Evolutionary conservation across 2,888 invertebrate genomes (phyloP), one percentile per base, ranked within the genome.

Genomic region (Meiosimyza platycephala): DNA sequence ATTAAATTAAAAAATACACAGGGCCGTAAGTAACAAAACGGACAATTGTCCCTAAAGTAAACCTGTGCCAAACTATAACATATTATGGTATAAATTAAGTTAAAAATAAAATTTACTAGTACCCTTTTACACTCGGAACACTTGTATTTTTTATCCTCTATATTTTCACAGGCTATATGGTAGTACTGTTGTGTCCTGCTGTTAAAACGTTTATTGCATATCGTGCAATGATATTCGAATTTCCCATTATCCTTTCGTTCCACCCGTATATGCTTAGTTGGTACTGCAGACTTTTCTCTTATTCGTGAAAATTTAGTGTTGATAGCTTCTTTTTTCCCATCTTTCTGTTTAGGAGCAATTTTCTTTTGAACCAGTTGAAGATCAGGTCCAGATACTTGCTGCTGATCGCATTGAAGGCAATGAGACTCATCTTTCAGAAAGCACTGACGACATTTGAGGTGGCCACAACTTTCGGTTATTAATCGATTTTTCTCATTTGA

Each of bases 381-480:
- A 9, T 13, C 40, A 40, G 9, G 9, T 7, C 9, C 9, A 9
- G 40, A 9, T 9, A 9, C 9, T 40, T 40, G 9, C 40, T 40
- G 40, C 40, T 40, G 62, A 60, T 74, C 76, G 63, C 85, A 85
- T 66, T 84, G 79, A 6, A 88, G 85, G 81, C 94, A 94, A 15
- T 91, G 91, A 52, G 89, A 86, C 77, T 90, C 92, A 82, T 94
- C 94, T 22, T 89, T 88, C 50, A 94, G 83, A 59, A 94, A 88
- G 83, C 94, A 94, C 76, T 90, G 87, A 79, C 94, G 91, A 85
- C 94, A 94, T 86, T 94, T 94, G 71, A 89, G 89, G 84, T 94
- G 94, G 4, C 94, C 94, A 85, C 94, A 94, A 65, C 89, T 89
- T 83, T 94, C 94, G 67, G 91, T 91, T 16, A 94, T 91, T 71